Percentiles rank a stretch among this genome's conserved stretches.
Evolutionary conservation across 2,797 vertebrate species (phyloP).

Genomic region (Dermochelys coriacea): DNA sequence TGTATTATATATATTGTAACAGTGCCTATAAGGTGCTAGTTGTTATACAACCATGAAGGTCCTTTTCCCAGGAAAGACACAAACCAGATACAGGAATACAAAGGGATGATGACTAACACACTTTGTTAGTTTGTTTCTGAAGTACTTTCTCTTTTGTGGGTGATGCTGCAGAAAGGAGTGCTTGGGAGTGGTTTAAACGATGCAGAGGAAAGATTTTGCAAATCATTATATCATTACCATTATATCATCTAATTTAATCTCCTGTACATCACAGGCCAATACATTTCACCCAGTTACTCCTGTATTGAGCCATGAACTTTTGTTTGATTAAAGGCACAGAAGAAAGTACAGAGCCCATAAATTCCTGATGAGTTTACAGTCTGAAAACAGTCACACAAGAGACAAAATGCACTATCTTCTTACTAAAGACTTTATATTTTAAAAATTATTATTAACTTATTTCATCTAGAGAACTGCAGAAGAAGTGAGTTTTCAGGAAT

Average conservation of each 20-base stretch:
- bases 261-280: not conserved
- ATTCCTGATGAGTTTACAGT: not conserved
- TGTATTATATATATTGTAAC: not conserved
- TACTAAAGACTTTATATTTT: conserved; percentile 23
- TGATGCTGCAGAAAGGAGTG: not conserved
- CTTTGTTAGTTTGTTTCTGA: not conserved
- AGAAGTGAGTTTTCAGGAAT: conserved; percentile 37
- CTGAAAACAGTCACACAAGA: conserved; percentile 31
- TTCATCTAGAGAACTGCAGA: conserved; percentile 9
- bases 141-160: not conserved
- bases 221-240: not conserved
- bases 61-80: not conserved
- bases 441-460: not conserved
- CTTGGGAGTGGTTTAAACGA: not conserved
- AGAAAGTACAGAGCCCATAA: not conserved
- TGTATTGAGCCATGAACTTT: not conserved
- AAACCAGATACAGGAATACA: not conserved
- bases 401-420: conserved; percentile 38
- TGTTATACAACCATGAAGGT: not conserved
- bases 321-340: not conserved
- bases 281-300: not conserved
- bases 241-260: not conserved
- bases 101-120: not conserved
- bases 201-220: not conserved
- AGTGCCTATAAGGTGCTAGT: not conserved